Percentiles rank a stretch among this genome's conserved stretches.
Conservation (phyloP, 2,113 vertebrate genomes). For the Anoplopoma fimbria region DNA sequence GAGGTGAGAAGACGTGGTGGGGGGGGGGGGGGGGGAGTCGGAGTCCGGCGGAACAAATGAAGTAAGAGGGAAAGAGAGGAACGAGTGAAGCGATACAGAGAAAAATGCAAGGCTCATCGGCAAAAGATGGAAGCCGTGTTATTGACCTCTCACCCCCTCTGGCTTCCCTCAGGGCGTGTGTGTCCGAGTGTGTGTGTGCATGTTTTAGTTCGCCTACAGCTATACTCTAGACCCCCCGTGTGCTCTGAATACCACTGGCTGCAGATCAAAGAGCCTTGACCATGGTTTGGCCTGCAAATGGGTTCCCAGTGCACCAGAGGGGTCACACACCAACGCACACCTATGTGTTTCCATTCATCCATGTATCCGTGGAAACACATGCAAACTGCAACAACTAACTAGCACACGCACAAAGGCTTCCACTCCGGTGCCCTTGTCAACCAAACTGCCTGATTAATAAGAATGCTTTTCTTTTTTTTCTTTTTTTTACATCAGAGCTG, state of each 20-base stretch:
- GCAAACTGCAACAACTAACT: background rate
- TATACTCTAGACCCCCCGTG: conserved; percentile 66
- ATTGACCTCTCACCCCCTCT: conserved; percentile 72
- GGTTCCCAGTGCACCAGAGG: conserved; percentile 44
- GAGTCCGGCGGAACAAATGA: conserved; percentile 62
- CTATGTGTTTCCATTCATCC: conserved; percentile 35
- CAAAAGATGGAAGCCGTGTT: conserved; percentile 65
- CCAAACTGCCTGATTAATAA: conserved; percentile 56
- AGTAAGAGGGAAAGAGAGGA: conserved; percentile 57
- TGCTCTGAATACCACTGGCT: conserved; percentile 72
- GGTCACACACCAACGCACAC: conserved; percentile 53
- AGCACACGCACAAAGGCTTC: conserved; percentile 22
- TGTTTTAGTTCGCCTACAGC: conserved; percentile 73
- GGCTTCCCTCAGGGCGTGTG: conserved; percentile 61
- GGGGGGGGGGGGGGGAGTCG: conserved; percentile 10
- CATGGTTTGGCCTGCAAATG: conserved; percentile 68
- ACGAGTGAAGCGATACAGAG: conserved; percentile 39
- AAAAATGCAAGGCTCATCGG: conserved; percentile 59
- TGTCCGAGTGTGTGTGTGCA: conserved; percentile 15
- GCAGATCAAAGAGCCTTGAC: conserved; percentile 72
- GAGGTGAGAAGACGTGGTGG: conserved; percentile 29
- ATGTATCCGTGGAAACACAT: conserved; percentile 16
- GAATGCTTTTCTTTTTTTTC: conserved; percentile 46
- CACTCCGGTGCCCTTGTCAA: conserved; percentile 42
- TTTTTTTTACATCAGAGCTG: conserved; percentile 45